Base-by-base conservation (phyloP, 2,113 vertebrate species). In the human (Homo sapiens) region DNA sequence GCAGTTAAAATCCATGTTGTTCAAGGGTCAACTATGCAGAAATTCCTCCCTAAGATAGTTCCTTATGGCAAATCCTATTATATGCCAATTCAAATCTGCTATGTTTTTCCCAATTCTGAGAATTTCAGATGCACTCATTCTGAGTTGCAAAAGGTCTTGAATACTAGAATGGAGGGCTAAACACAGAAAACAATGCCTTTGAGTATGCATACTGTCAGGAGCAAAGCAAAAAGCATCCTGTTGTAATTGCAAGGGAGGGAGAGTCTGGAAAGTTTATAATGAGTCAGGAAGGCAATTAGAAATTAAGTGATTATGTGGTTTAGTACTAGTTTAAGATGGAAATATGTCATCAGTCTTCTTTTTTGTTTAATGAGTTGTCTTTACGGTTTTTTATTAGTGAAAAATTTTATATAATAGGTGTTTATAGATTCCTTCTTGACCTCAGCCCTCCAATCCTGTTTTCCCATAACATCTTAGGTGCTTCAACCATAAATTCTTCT, bases 341-440 rank as follows among this genome's bases (percentile, higher is more conserved):
- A 93, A 85, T 81, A 78, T 66, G 35, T 73, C 57, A 73, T 82
- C 32, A 43, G 14, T 82, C 22, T 90, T 78, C 35, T 95, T 16
- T 16, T 85, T 96, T 93, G 76, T 93, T 86, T 87, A 95, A 73
- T 73, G 32, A 81, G 32, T 97, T 97, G 48, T 75, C 35, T 40
- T 76, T 79, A 85, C n/a, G 82, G 10, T 52, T 89, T 92, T 40
- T 70, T 52, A 48, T 89, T 96, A 83, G 9, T 82, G 48, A 93
- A 92, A 91, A 52, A 55, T 40, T 35, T 84, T 75, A 14, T 59
- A 79, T 68, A 75, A 70, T 38, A 72, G 2, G 3, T 75, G 17
- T 35, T 89, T 14, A 55, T 61, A 79, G 66, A 40, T 64, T 95
- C 35, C 93, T 95, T 68, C 52, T 59, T 82, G 30, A 89, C 40